Conservation (phyloP, 2,113 vertebrate species). For the Sclerurus mexicanus region DNA sequence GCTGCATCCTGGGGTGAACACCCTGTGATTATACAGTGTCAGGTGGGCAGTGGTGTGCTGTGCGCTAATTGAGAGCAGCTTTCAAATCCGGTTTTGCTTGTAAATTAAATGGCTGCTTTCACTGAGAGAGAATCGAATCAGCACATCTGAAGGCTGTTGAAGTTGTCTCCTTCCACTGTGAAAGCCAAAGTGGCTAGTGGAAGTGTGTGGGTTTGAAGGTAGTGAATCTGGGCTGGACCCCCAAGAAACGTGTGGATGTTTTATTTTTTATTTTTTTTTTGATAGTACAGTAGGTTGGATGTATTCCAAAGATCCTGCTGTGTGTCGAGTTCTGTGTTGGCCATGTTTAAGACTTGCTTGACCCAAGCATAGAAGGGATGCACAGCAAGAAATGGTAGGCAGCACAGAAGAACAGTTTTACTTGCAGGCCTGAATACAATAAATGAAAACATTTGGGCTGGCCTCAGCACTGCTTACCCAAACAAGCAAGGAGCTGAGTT, state of each 20-base stretch:
- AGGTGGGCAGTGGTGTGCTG: constrained; percentile 7
- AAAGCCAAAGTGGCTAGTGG: background rate
- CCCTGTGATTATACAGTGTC: background rate
- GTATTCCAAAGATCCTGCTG: background rate
- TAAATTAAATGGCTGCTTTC: background rate
- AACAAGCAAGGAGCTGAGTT: background rate
- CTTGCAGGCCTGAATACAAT: background rate
- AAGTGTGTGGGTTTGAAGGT: background rate
- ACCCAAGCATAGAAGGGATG: background rate
- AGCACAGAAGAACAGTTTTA: background rate
- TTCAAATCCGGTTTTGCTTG: constrained; percentile 48
- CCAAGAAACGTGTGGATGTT: background rate
- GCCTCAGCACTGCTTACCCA: background rate
- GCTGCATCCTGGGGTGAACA: background rate
- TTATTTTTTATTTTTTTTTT: background rate
- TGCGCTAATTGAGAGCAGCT: background rate
- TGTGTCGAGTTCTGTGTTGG: background rate
- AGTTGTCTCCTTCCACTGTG: background rate
- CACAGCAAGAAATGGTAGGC: background rate
- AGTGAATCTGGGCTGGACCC: background rate
- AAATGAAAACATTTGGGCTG: background rate
- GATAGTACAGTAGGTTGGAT: background rate
- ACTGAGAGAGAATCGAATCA: background rate
- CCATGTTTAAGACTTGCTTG: background rate
- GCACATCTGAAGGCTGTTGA: background rate